Percentiles rank a stretch among this genome's conserved stretches.
Conservation (phyloP, 2,113 vertebrate species). For the Porphyrio hochstetteri region DNA sequence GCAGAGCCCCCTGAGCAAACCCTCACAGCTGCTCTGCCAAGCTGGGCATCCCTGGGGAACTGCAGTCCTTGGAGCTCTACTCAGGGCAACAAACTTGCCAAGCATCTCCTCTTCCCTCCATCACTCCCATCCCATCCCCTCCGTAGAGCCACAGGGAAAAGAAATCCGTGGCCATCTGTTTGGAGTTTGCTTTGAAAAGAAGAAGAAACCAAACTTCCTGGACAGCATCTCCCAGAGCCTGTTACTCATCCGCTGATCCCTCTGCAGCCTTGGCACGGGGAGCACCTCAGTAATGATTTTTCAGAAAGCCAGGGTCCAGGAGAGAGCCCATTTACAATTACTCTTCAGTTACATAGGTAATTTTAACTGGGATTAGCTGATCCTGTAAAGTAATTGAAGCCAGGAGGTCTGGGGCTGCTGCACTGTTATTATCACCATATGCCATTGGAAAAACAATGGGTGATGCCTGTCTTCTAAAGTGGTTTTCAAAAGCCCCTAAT, state of each 20-base stretch:
- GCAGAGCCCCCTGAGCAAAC: neutral
- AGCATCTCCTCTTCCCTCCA: neutral
- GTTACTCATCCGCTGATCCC: slow-evolving; percentile 35
- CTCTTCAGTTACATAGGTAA: slow-evolving; percentile 70
- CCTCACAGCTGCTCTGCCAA: neutral
- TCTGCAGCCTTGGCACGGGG: slow-evolving; percentile 15
- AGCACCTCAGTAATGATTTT: slow-evolving; percentile 23
- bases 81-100: neutral
- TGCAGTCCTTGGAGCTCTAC: neutral
- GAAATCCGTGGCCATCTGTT: slow-evolving; percentile 59
- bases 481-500: slow-evolving; percentile 25
- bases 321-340: slow-evolving; percentile 59
- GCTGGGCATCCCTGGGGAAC: neutral
- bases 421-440: slow-evolving; percentile 65
- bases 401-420: slow-evolving; percentile 54
- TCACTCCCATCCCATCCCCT: neutral
- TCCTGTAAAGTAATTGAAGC: slow-evolving; percentile 70
- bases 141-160: neutral
- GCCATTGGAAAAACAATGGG: slow-evolving; percentile 47
- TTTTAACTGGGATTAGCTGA: slow-evolving; percentile 71
- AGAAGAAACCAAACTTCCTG: slow-evolving; percentile 16
- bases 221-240: slow-evolving; percentile 38
- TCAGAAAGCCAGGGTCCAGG: slow-evolving; percentile 25
- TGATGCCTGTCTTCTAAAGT: slow-evolving; percentile 32
- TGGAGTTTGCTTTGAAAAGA: slow-evolving; percentile 67